phyloP scores from a whole-genome alignment of 2,113 vertebrate species.

The Elephantulus edwardii region DNA sequence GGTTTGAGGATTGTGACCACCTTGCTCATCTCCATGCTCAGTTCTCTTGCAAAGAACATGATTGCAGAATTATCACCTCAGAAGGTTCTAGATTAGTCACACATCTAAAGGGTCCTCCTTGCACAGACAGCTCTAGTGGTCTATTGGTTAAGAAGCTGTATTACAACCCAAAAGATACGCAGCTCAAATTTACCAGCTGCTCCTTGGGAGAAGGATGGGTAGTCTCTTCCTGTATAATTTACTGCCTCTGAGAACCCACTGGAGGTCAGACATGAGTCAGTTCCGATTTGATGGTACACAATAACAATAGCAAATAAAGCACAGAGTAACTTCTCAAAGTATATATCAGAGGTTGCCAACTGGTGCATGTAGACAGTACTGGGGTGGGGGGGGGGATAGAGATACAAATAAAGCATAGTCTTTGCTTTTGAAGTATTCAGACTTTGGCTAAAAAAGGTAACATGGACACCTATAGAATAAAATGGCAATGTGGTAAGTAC shows the following conservation, averaged over 20 bases:
- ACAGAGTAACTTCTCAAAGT: neutral
- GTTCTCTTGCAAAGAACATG: neutral
- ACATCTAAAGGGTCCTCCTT: neutral
- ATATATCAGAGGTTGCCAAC: constrained; percentile 10
- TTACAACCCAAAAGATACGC: no score
- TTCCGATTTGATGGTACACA: neutral
- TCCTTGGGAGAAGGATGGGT: neutral
- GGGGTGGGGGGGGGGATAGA: neutral
- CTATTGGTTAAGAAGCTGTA: no score
- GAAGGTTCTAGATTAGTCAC: neutral
- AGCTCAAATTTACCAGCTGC: neutral
- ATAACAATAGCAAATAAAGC: neutral
- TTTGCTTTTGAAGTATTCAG: neutral
- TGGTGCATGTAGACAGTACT: neutral
- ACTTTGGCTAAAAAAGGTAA: neutral
- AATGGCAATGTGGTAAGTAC: no score
- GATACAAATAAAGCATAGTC: neutral
- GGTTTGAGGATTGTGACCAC: neutral
- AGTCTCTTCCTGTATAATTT: no score
- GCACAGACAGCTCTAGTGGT: neutral
- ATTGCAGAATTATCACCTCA: neutral
- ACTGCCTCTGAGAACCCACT: neutral
- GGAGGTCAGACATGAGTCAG: neutral
- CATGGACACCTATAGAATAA: neutral
- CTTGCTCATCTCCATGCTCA: neutral